phyloP scores from a whole-genome alignment of 1,140 invertebrate genomes.

The Marisa cornuarietis region DNA sequence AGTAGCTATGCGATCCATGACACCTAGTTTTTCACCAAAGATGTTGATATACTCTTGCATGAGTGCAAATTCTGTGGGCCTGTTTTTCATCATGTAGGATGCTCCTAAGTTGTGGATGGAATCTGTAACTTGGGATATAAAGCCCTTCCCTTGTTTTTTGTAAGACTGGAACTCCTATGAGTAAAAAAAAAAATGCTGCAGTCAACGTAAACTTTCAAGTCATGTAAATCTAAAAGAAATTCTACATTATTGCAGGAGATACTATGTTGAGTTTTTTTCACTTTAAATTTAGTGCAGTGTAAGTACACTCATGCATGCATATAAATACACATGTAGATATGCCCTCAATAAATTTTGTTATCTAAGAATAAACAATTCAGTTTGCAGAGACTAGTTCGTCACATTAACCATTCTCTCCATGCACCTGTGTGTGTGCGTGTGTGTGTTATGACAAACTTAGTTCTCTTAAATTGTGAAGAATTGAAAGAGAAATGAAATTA shows the following conservation, averaged over 20 bases:
- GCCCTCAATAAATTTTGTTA: too few relatives aligned
- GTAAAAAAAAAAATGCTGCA: not conserved
- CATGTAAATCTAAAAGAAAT: not conserved
- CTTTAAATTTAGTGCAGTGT: too few relatives aligned
- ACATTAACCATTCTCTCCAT: too few relatives aligned
- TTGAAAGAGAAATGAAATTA: too few relatives aligned
- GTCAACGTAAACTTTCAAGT: not conserved
- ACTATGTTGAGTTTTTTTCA: too few relatives aligned
- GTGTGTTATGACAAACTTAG: too few relatives aligned
- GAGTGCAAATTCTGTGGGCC: constrained; percentile 74
- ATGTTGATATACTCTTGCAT: constrained; percentile 74
- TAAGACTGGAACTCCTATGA: constrained; percentile 74
- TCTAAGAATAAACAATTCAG: too few relatives aligned
- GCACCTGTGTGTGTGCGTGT: too few relatives aligned
- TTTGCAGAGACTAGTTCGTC: too few relatives aligned
- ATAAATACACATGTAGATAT: not conserved
- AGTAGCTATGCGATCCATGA: constrained; percentile 75
- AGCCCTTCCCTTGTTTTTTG: constrained; percentile 72
- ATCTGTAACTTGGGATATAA: constrained; percentile 71
- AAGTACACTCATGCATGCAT: not conserved
- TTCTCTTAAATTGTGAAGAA: too few relatives aligned
- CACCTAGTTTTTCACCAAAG: constrained; percentile 74
- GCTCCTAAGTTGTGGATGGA: constrained; percentile 73
- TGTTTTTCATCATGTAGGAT: constrained; percentile 71
- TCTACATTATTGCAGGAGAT: too few relatives aligned